Conservation (phyloP, 2,888 invertebrate species). For the Oscheius onirici region DNA sequence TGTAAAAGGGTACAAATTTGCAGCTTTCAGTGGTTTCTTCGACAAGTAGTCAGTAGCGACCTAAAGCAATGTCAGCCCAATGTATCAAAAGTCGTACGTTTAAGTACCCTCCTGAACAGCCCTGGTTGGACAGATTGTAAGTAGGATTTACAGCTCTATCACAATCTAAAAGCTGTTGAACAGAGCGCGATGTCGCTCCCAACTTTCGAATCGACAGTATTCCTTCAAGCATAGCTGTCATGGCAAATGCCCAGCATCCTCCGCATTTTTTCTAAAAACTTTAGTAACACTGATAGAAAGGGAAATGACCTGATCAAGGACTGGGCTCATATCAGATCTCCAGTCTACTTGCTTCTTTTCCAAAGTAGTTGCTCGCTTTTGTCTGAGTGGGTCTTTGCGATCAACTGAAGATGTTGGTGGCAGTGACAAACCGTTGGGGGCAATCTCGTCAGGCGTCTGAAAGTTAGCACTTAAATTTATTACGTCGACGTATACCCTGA, state of each 20-base stretch:
- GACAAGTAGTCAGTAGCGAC: slow-evolving; percentile 39
- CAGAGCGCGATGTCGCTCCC: slow-evolving; percentile 4
- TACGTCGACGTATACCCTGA: no score
- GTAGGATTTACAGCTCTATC: slow-evolving; percentile 34
- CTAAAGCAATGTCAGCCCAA: slow-evolving; percentile 14
- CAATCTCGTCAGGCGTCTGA: slow-evolving; percentile 38
- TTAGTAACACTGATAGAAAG: not conserved
- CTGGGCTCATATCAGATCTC: slow-evolving; percentile 80
- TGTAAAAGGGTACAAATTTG: slow-evolving; percentile 37
- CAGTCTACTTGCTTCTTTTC: slow-evolving; percentile 76
- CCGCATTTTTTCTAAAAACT: slow-evolving; percentile 78
- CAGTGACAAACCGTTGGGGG: slow-evolving; percentile 34
- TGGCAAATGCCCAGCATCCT: slow-evolving; percentile 89
- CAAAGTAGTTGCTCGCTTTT: not conserved
- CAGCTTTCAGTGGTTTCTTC: slow-evolving; percentile 21
- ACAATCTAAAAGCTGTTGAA: slow-evolving; percentile 51
- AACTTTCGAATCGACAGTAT: slow-evolving; percentile 33
- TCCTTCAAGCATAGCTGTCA: slow-evolving; percentile 48
- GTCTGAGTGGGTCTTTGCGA: slow-evolving; percentile 2
- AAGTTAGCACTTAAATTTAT: not conserved
- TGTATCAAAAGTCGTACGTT: slow-evolving; percentile 30
- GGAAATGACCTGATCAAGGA: slow-evolving; percentile 74
- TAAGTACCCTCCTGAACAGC: slow-evolving; percentile 87
- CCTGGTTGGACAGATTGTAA: slow-evolving; percentile 75
- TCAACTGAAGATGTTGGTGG: slow-evolving; percentile 5